These are phyloP conservation scores for Desoria tigrina DNA, from an alignment of 2,888 invertebrate genomes.

Conservation along the genomic window DNA sequence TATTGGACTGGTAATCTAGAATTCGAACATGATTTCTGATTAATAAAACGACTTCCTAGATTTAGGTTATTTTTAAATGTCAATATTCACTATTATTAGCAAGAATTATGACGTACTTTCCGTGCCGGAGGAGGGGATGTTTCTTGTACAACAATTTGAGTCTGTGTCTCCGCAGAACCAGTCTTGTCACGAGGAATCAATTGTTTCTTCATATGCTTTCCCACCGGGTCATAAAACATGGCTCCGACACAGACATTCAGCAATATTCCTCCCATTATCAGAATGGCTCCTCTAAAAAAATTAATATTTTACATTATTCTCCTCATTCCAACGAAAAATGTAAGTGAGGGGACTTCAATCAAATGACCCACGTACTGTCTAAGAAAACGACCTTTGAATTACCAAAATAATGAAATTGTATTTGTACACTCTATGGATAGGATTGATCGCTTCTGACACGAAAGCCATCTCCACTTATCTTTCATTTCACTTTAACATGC, in stretches of 20 bases:
- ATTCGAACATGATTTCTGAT: background rate
- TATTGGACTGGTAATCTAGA: slow-evolving; percentile 13
- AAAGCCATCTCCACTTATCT: background rate
- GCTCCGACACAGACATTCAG: slow-evolving; percentile 83
- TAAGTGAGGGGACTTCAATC: background rate
- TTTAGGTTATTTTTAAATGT: background rate
- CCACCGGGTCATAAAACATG: slow-evolving; percentile 79
- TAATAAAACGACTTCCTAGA: background rate
- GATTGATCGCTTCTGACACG: too few relatives aligned
- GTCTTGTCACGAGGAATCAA: slow-evolving; percentile 53
- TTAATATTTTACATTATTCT: slow-evolving; percentile 27
- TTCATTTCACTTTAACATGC: background rate
- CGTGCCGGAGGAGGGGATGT: background rate
- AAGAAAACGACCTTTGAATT: too few relatives aligned
- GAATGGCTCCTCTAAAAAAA: slow-evolving; percentile 70
- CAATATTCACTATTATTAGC: background rate
- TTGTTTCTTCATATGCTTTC: slow-evolving; percentile 73
- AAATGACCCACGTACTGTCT: too few relatives aligned
- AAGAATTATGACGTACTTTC: background rate
- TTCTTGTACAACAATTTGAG: background rate
- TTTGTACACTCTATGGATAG: too few relatives aligned
- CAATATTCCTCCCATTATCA: slow-evolving; percentile 78
- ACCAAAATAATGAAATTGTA: too few relatives aligned
- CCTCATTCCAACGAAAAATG: background rate
- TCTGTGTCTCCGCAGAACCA: background rate